A percentile compares a stretch with the other conserved stretches of the same genome.
Conservation (phyloP, 2,888 invertebrate genomes). For the Agonopterix heracliana region DNA sequence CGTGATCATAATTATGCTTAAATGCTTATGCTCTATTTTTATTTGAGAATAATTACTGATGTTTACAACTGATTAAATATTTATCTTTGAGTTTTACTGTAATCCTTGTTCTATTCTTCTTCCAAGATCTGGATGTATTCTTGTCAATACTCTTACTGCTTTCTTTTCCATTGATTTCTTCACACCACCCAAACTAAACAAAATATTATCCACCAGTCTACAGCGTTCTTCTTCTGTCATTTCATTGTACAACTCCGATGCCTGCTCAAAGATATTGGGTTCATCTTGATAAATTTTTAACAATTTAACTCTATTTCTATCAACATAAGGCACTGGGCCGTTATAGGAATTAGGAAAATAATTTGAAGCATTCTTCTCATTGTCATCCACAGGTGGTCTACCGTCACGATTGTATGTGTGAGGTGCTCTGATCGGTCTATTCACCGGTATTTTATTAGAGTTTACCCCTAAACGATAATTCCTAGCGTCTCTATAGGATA, state of each 20-base stretch:
- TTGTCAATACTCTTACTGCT: constrained; percentile 84
- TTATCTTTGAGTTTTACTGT: no score
- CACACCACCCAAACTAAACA: constrained; percentile 81
- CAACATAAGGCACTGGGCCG: constrained; percentile 32
- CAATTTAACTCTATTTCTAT: constrained; percentile 18
- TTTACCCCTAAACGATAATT: constrained; percentile 33
- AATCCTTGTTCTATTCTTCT: constrained; percentile 32
- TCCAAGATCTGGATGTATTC: constrained; percentile 85
- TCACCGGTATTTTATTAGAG: constrained; percentile 29
- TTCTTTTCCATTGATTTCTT: constrained; percentile 65
- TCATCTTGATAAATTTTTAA: not conserved
- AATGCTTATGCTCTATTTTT: no score
- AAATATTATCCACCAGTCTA: constrained; percentile 85
- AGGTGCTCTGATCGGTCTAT: constrained; percentile 24
- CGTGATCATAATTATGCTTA: no score
- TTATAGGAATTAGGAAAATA: constrained; percentile 36
- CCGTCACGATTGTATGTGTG: constrained; percentile 30
- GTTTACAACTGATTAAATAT: no score
- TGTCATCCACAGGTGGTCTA: constrained; percentile 22
- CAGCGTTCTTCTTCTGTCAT: constrained; percentile 80
- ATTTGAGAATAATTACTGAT: no score
- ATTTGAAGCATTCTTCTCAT: constrained; percentile 28
- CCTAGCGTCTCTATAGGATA: constrained; percentile 76
- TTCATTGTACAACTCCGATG: not conserved
- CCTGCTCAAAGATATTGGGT: not conserved